A percentile compares a stretch with the other conserved stretches of the same genome.
These are phyloP conservation scores for Cosmia pyralina DNA, from an alignment of 2,888 invertebrate species.

Conservation along the genomic window DNA sequence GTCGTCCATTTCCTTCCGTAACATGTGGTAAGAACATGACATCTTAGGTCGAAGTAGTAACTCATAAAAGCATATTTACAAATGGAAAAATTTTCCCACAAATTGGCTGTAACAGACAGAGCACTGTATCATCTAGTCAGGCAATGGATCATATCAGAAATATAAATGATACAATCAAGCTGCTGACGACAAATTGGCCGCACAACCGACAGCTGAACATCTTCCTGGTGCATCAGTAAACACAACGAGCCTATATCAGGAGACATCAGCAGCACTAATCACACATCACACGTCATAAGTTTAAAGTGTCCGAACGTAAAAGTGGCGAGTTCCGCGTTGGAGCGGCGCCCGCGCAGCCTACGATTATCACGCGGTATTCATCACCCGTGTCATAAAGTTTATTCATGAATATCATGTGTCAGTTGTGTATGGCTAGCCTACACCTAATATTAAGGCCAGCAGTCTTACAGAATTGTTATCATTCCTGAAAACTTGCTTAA, in stretches of 20 bases:
- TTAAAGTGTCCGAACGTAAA: constrained; percentile 48
- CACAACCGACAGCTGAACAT: constrained; percentile 31
- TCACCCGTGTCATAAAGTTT: constrained; percentile 50
- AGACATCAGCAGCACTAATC: constrained; percentile 34
- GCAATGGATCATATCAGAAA: constrained; percentile 17
- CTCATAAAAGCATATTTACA: constrained; percentile 2
- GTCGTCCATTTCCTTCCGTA: constrained; percentile 14
- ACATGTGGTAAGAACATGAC: background rate
- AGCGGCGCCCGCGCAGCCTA: constrained; percentile 63
- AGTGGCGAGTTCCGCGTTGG: constrained; percentile 68
- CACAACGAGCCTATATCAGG: constrained; percentile 5
- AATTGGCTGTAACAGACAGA: background rate
- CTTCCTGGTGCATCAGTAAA: constrained; percentile 15
- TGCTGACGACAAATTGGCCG: constrained; percentile 20
- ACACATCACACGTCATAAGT: constrained; percentile 46
- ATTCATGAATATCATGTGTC: constrained; percentile 42
- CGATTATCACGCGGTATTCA: constrained; percentile 47
- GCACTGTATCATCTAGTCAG: constrained; percentile 7
- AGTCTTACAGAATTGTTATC: background rate
- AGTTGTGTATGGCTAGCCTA: background rate
- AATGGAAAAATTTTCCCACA: background rate
- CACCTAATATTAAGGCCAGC: background rate
- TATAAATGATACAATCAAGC: constrained; percentile 21
- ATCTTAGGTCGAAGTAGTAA: background rate
- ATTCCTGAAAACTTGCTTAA: background rate